Percentiles rank a stretch among this genome's conserved stretches.
phyloP scores from a whole-genome alignment of 2,888 invertebrate species.

The Scaptomyza polygonia region DNA sequence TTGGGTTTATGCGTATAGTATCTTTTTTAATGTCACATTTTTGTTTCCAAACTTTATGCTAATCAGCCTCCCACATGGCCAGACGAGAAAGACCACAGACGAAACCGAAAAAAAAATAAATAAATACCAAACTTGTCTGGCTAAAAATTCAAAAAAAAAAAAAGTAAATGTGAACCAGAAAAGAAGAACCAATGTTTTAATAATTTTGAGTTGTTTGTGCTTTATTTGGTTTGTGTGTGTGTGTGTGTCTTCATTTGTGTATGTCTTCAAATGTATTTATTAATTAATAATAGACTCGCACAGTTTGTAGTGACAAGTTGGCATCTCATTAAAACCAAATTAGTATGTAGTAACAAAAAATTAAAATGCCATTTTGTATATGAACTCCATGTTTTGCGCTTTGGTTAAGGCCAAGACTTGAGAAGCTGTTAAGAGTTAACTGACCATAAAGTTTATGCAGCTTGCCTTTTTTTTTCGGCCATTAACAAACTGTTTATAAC shows the following conservation, averaged over 20 bases:
- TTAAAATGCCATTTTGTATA: neutral
- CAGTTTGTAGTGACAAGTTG: slow-evolving; percentile 75
- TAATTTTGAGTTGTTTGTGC: slow-evolving; percentile 12
- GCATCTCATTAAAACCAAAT: slow-evolving; percentile 72
- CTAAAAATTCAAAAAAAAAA: slow-evolving; percentile 64
- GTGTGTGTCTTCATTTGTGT: slow-evolving; percentile 47
- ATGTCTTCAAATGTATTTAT: slow-evolving; percentile 69
- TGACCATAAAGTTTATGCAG: slow-evolving; percentile 46
- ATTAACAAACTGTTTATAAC: slow-evolving; percentile 30
- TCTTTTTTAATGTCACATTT: slow-evolving; percentile 14
- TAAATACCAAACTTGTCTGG: slow-evolving; percentile 47
- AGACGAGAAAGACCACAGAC: slow-evolving; percentile 36
- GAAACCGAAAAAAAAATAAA: slow-evolving; percentile 5
- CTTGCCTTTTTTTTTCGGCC: slow-evolving; percentile 15
- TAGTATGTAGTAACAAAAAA: slow-evolving; percentile 39
- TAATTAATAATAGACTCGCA: slow-evolving; percentile 73
- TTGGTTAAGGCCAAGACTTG: slow-evolving; percentile 10
- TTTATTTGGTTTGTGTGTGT: slow-evolving; percentile 33
- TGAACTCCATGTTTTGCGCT: slow-evolving; percentile 2
- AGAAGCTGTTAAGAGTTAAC: slow-evolving; percentile 34
- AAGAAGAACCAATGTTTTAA: slow-evolving; percentile 15
- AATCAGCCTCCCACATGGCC: slow-evolving; percentile 79
- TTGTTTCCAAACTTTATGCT: slow-evolving; percentile 55
- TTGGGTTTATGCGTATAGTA: slow-evolving; percentile 38
- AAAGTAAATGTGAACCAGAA: slow-evolving; percentile 50